phyloP scores from a whole-genome alignment of 2,797 vertebrate genomes.

The Atherinosoma microstoma region DNA sequence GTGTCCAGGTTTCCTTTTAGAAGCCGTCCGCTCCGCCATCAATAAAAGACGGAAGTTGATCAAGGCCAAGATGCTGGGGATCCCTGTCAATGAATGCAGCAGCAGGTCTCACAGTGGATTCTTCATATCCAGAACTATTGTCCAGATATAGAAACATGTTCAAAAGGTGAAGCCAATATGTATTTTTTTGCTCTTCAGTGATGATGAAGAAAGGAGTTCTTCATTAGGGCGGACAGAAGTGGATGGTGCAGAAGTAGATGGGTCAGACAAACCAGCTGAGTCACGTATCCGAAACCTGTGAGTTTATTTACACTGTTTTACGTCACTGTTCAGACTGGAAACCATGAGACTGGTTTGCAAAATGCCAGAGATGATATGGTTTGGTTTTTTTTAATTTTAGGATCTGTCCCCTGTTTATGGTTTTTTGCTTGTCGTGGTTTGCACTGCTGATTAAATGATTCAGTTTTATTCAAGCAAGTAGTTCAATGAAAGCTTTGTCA shows the following conservation, averaged over 20 bases:
- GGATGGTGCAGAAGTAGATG: conserved; percentile 73
- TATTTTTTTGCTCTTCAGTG: conserved; percentile 70
- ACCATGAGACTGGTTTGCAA: not conserved
- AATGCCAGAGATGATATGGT: not conserved
- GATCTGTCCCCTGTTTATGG: not conserved
- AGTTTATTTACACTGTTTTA: conserved; percentile 69
- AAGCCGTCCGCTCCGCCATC: conserved; percentile 89
- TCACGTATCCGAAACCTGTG: conserved; percentile 93
- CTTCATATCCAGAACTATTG: not conserved
- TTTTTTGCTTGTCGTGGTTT: not conserved
- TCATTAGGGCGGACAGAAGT: conserved; percentile 75
- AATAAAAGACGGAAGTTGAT: conserved; percentile 91
- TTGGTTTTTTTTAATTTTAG: not conserved
- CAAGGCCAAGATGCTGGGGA: conserved; percentile 97
- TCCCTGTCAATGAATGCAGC: conserved; percentile 83
- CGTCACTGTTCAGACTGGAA: not conserved
- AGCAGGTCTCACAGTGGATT: conserved; percentile 85
- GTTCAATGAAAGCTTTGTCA: not conserved
- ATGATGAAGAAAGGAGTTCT: conserved; percentile 87
- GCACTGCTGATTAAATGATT: not conserved
- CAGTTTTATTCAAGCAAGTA: not conserved
- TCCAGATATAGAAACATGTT: not conserved
- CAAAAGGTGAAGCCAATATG: not conserved
- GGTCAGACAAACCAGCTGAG: conserved; percentile 81
- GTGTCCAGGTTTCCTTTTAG: conserved; percentile 89